Evolutionary conservation across 1,140 invertebrate genomes (phyloP), one percentile per base, ranked within the genome.

Genomic region (Drosophila parvula): DNA sequence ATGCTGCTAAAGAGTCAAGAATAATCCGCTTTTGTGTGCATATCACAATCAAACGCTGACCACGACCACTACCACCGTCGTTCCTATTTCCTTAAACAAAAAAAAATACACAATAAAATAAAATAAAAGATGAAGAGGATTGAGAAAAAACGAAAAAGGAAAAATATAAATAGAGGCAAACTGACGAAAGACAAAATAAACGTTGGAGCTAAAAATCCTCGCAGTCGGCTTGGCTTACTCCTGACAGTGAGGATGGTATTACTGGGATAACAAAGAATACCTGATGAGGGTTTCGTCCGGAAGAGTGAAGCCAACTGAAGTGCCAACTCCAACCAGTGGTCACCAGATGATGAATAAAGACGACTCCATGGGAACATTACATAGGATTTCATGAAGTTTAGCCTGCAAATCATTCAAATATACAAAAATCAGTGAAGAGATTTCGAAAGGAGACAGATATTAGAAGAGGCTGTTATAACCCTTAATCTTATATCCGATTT

Each of bases 11-110:
- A 88, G 76, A 86, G 75, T 83, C 79, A 65, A 78, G 71, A 78
- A 89, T 86, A 86, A 86, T 86, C 83, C 83, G 83, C 83, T 83
- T 88, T 83, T 89, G 84, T 89, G 84, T 78, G 83, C 79, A 89
- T 86, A 77, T 86, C 79, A 88, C 82, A 86, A 83, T 86, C 82
- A 88, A 89, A 88, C 69, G 83, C 56, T 62, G 71, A 45, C 74
- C 63, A 41, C 56, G 71, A 45, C 74, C 27, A 40, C 50, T 32
- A 43, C 55, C 34, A 28, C 48, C 45, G 38, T 14, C 27, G 6
- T 11, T 16, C 36, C 11, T 51, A 5, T 18, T 51, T 51, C 27
- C 40, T 14, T 47, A n/a, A 47, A 30, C 18, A 22, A 5, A 50
- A 12, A 9, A 53, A 40, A 32, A 55, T 30, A 56, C 40, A 30